phyloP scores from a whole-genome alignment of 2,113 vertebrate species.

The Brachyhypopomus gauderio region DNA sequence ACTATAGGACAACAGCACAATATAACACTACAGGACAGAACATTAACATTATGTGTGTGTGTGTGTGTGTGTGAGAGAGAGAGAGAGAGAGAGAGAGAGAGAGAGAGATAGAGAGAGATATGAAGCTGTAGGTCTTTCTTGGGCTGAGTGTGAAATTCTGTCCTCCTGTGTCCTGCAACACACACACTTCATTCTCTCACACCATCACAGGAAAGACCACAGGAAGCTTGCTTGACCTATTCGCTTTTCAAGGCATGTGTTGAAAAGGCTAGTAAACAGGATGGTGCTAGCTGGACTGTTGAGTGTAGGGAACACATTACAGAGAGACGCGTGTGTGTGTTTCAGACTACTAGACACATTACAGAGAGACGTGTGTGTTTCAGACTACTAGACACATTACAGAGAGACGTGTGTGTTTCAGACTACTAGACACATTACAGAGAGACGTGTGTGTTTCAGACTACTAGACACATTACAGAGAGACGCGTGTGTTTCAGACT shows the following conservation, averaged over 20 bases:
- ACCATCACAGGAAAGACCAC: slow-evolving; percentile 38
- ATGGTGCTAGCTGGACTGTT: neutral
- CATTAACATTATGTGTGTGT: too few relatives aligned
- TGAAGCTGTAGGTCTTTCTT: slow-evolving; percentile 31
- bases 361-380: neutral
- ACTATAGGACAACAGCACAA: too few relatives aligned
- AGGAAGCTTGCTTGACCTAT: slow-evolving; percentile 37
- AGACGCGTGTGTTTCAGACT: too few relatives aligned
- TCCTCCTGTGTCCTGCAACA: slow-evolving; percentile 23
- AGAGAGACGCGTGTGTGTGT: neutral
- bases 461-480: neutral
- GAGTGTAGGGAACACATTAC: neutral
- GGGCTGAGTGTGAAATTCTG: slow-evolving; percentile 15
- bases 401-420: too few relatives aligned
- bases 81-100: neutral
- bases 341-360: neutral
- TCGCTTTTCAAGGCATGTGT: slow-evolving; percentile 20
- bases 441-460: neutral
- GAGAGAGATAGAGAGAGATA: neutral
- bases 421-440: neutral
- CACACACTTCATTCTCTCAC: slow-evolving; percentile 16
- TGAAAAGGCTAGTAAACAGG: slow-evolving; percentile 44
- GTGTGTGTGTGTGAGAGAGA: too few relatives aligned
- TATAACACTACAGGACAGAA: too few relatives aligned
- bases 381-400: too few relatives aligned